Evolutionary conservation across 2,888 invertebrate species (phyloP), one percentile per base, ranked within the genome.

Genomic region (Macrophya annulata): DNA sequence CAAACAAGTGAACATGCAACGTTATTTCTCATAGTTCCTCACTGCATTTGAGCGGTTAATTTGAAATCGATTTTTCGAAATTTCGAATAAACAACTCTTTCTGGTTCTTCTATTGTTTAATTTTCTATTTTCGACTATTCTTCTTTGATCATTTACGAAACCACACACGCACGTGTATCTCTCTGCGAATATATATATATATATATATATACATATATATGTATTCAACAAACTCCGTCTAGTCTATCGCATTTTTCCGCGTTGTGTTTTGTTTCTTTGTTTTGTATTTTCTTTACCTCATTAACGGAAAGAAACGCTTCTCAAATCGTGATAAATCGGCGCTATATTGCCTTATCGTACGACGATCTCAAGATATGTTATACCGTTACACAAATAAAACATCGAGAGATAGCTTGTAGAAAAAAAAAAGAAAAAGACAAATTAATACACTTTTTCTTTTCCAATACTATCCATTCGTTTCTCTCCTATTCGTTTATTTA

Each of bases 301-400:
- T 68, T 68, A 68, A 37, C 37, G 68, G 68, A 68, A 37, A 68
- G 17, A 68, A 85, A 81, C 86, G 62, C 68, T 77, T 82, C 74
- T 86, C 74, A 85, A 81, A 76, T 74, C 72, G 72, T 71, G 71
- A 62, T 85, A 81, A 81, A 62, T 21, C 59, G 62, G 43, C 81
- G 81, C 43, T 62, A 62, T 62, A 62, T 62, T 81, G 62, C 81
- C 62, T 81, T 62, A 51, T 59, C 81, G 43, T 31, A 51, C 62
- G 81, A 81, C 81, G 62, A 81, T 81, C 62, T 81, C 81, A 81
- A 81, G 37, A 59, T 62, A 31, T 31, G 31, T 3, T 25, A 21
- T 31, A 59, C 40, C 12, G 62, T 62, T 40, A 77, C 37, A n/a
- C 17, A 77, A 77, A 21, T 55, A 8, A 77, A 77, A 77, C 51